phyloP scores from a whole-genome alignment of 2,113 vertebrate genomes.

The Oceanites oceanicus region DNA sequence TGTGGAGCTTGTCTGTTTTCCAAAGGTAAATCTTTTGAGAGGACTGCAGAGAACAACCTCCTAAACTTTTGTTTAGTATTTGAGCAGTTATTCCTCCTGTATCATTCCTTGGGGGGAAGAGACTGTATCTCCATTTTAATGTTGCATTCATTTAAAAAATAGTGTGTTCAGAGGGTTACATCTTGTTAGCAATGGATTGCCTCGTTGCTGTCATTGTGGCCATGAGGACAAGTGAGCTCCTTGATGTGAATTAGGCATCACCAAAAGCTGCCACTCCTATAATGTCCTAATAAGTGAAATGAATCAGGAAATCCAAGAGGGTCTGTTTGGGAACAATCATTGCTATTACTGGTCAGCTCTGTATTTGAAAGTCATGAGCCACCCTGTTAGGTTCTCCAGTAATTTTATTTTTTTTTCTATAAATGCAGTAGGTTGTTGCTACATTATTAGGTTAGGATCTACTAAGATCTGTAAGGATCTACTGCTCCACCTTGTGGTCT shows the following conservation, averaged over 20 bases:
- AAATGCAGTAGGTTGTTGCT: neutral
- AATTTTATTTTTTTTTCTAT: neutral
- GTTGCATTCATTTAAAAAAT: neutral
- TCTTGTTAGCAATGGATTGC: neutral
- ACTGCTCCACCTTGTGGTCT: conserved; percentile 66
- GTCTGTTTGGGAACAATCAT: neutral
- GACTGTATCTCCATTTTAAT: neutral
- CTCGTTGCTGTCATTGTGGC: neutral
- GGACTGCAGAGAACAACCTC: neutral
- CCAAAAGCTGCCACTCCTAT: neutral
- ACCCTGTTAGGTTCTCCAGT: neutral
- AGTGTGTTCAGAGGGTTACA: neutral
- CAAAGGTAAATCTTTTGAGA: neutral
- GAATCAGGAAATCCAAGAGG: neutral
- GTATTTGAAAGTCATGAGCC: neutral
- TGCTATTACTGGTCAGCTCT: neutral
- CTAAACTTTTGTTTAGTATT: neutral
- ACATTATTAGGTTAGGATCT: neutral
- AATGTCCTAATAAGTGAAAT: neutral
- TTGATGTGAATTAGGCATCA: neutral
- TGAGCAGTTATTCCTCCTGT: neutral
- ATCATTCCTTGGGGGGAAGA: neutral
- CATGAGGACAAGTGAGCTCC: neutral
- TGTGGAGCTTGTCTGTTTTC: neutral
- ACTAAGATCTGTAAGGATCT: conserved; percentile 17